Conservation (phyloP, 1,140 invertebrate genomes). For the Sitophilus oryzae region DNA sequence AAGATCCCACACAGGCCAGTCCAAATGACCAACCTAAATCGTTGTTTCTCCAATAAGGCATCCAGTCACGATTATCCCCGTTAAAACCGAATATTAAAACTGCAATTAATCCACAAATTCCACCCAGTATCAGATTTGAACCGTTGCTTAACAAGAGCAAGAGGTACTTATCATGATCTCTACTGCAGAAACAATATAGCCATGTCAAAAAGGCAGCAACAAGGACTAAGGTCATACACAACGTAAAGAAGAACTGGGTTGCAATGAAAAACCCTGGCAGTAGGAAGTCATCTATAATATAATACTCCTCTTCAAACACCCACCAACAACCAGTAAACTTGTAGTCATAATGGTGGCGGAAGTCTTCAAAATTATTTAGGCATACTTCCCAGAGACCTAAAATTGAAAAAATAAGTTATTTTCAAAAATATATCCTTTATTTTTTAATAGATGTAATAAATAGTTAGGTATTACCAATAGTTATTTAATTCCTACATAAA, state of each 20-base stretch:
- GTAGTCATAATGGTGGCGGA: slow-evolving; percentile 72
- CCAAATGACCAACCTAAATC: slow-evolving; percentile 93
- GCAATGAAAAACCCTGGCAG: slow-evolving; percentile 86
- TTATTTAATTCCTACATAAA: too few species aligned
- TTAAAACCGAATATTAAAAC: slow-evolving; percentile 76
- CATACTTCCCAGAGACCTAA: slow-evolving; percentile 91
- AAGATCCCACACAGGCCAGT: slow-evolving; percentile 71
- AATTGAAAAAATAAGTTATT: background rate
- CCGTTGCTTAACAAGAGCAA: slow-evolving; percentile 66
- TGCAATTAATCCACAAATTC: slow-evolving; percentile 69
- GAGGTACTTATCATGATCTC: slow-evolving; percentile 72
- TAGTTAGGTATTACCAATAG: too few species aligned
- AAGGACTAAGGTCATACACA: slow-evolving; percentile 72
- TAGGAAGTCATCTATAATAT: slow-evolving; percentile 78
- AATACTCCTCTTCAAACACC: slow-evolving; percentile 90
- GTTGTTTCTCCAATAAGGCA: slow-evolving; percentile 95
- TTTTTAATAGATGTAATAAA: too few species aligned
- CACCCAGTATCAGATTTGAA: slow-evolving; percentile 61
- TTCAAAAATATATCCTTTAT: too few species aligned
- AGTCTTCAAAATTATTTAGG: slow-evolving; percentile 76
- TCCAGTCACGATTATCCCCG: slow-evolving; percentile 90
- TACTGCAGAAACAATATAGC: slow-evolving; percentile 68
- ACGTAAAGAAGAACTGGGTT: slow-evolving; percentile 87
- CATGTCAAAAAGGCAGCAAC: slow-evolving; percentile 65
- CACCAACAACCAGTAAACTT: slow-evolving; percentile 81